These are phyloP conservation scores for Aurelia sp. DNA, from an alignment of 30 jellyfish, hydroid and myxozoan genomes.

Conservation along the genomic window DNA sequence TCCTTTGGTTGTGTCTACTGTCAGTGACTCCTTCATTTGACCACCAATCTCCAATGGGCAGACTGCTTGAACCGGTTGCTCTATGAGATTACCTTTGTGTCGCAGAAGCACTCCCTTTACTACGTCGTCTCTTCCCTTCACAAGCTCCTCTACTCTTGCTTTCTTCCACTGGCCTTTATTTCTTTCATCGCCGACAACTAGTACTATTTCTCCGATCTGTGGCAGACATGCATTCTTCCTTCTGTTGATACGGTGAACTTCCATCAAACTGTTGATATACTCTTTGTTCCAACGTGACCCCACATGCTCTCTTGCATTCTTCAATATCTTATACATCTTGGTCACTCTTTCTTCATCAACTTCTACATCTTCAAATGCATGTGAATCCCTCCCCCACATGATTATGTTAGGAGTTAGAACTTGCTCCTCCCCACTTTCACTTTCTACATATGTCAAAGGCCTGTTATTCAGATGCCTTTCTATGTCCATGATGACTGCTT, in stretches of 20 bases:
- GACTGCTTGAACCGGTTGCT: conserved; percentile 48
- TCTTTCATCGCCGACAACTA: conserved; percentile 36
- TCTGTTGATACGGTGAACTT: no score
- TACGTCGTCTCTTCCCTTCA: conserved; percentile 42
- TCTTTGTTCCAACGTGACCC: no score
- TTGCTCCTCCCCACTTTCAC: conserved; percentile 52
- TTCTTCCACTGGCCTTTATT: conserved; percentile 40
- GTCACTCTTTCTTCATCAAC: no score
- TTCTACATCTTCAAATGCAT: no score
- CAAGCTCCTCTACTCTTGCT: conserved; percentile 44
- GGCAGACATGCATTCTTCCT: conserved; percentile 11
- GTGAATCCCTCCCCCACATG: no score
- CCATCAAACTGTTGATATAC: no score
- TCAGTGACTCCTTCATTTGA: conserved; percentile 31
- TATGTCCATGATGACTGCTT: conserved; percentile 46
- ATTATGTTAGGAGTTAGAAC: conserved; percentile 44
- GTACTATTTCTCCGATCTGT: conserved; percentile 18
- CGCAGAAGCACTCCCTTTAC: conserved; percentile 41
- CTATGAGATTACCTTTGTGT: conserved; percentile 35
- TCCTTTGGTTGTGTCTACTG: conserved; percentile 36
- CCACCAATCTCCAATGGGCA: conserved; percentile 18
- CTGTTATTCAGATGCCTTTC: conserved; percentile 40
- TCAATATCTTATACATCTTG: no score
- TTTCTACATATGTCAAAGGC: conserved; percentile 42
- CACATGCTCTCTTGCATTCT: no score